A percentile compares a stretch with the other conserved stretches of the same genome.
These are phyloP conservation scores for Delichon dasypus DNA, from an alignment of 2,797 vertebrate genomes.

Conservation along the genomic window DNA sequence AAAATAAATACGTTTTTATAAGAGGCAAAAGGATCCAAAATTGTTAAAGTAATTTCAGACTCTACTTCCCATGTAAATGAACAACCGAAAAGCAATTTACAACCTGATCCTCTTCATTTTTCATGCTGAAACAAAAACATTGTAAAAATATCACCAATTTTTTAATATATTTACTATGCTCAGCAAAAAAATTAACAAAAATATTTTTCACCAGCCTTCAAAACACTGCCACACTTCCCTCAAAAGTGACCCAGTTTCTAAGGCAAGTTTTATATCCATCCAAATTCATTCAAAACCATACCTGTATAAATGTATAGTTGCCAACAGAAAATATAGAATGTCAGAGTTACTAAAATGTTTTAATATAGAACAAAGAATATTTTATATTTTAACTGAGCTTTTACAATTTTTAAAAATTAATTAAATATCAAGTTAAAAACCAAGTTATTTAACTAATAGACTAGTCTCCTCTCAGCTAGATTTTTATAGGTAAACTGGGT, in stretches of 20 bases:
- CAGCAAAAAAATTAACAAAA: background rate
- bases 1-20: background rate
- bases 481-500: background rate
- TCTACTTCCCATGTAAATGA: background rate
- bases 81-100: background rate
- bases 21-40: background rate
- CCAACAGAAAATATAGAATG: background rate
- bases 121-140: background rate
- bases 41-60: background rate
- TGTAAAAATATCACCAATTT: background rate
- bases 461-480: background rate
- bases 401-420: background rate
- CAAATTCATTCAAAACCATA: background rate
- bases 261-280: background rate
- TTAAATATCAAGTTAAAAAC: background rate
- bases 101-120: background rate
- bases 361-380: background rate
- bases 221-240: background rate
- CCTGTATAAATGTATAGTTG: background rate
- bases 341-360: background rate
- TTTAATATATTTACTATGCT: background rate
- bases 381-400: background rate
- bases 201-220: background rate
- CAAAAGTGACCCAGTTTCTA: background rate
- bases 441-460: background rate